Base-by-base conservation (phyloP, 2,113 vertebrate species). In the Tachycineta bicolor region DNA sequence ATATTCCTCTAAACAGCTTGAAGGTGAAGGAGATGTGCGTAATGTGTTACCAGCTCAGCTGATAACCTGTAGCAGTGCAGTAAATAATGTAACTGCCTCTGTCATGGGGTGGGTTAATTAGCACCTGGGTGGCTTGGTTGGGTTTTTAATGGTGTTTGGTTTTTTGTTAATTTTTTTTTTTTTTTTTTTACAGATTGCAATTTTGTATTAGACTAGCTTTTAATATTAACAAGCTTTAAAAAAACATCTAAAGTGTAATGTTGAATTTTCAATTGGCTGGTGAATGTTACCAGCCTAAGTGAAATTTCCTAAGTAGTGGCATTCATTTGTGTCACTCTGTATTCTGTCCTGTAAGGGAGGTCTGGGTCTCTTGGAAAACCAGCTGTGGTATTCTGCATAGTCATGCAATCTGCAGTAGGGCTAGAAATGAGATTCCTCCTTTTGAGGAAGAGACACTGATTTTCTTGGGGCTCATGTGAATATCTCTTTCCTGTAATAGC, bases 161-260 rank as follows among this genome's bases (percentile, higher is more conserved):
- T 14, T 21, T 11, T 41, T 9, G 2, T 15, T 39, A 6, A 3
- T 19, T 39, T 8, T 22, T 49, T 26, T 37, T 8, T n/a, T 41
- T 41, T 41, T 41, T 41, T 41, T 41, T 41, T 41, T 41, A 10
- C 6, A 7, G 28, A 24, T 31, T 20, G 20, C 0, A 0, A 1
- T 2, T 62, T 41, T 64, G 1, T 46, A 17, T 29, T 1, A 0
- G 2, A 46, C 43, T 9, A 2, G 0, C 0, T 31, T 60, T 60
- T 29, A 46, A 19, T 28, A 19, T 60, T 49, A 31, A 3, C 0
- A n/a, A 81, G 6, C 3, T 14, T 31, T 39, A 26, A 49, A 43
- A n/a, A n/a, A 11, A 8, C 3, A 9, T 16, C 24, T 3, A 0
- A 12, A 53, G 12, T 4, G 8, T 69, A 20, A 44, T 2, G 2